These are phyloP conservation scores for Periophthalmodon schlosseri DNA, from an alignment of 2,113 vertebrate genomes.

Conservation along the genomic window DNA sequence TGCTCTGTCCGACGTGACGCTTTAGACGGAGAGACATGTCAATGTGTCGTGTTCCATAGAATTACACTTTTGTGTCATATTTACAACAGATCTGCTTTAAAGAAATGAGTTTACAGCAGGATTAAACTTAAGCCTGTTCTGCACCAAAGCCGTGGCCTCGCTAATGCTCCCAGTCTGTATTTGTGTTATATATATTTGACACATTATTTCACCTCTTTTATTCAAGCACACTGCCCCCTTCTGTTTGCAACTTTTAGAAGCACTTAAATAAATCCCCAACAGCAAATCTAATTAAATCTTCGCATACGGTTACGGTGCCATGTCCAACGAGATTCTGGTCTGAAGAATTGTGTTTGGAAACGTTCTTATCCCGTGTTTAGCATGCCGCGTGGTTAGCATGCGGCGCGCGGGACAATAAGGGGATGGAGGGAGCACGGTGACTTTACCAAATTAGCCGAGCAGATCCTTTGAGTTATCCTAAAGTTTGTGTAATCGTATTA, in stretches of 20 bases:
- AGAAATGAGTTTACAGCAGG: slow-evolving; percentile 56
- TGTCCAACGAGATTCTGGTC: slow-evolving; percentile 77
- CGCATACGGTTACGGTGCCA: slow-evolving; percentile 65
- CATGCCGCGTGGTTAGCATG: slow-evolving; percentile 45
- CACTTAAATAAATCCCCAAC: slow-evolving; percentile 62
- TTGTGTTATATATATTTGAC: slow-evolving; percentile 31
- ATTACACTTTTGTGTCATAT: slow-evolving; percentile 21
- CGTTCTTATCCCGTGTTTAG: slow-evolving; percentile 61
- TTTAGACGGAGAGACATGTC: too few species aligned
- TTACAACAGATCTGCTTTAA: slow-evolving; percentile 58
- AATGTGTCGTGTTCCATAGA: too few species aligned
- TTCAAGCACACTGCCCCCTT: slow-evolving; percentile 59
- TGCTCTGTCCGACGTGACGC: too few species aligned
- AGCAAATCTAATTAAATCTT: slow-evolving; percentile 78
- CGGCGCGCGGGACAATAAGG: slow-evolving; percentile 58
- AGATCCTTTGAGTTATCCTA: slow-evolving; percentile 73
- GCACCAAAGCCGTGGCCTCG: slow-evolving; percentile 36
- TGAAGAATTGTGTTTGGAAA: slow-evolving; percentile 72
- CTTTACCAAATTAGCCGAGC: slow-evolving; percentile 64
- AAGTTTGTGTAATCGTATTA: slow-evolving; percentile 78
- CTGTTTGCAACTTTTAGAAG: slow-evolving; percentile 63
- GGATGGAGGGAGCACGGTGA: slow-evolving; percentile 63
- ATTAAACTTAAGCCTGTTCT: slow-evolving; percentile 71
- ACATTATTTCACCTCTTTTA: slow-evolving; percentile 51
- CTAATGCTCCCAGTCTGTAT: slow-evolving; percentile 52